Base-by-base conservation (phyloP, 2,797 vertebrate species). In the Orientallactaga sibirica region DNA sequence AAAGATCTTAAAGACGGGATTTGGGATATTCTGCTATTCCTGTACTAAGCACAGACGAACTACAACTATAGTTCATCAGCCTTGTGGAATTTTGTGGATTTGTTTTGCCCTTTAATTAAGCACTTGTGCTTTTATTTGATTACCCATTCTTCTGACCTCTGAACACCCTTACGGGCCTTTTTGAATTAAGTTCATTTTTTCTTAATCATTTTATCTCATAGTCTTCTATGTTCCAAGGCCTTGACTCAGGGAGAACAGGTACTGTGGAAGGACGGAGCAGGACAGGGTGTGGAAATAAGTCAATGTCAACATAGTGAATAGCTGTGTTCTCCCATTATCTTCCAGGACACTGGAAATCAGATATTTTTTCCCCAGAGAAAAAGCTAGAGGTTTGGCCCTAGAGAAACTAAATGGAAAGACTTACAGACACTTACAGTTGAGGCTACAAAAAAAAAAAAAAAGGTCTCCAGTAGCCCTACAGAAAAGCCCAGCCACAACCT, bases 101-200 rank as follows among this genome's bases (percentile, higher is more conserved):
- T 67, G 19, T 20, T 43, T 84, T 62, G 48, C 3, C 41, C 61
- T 88, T 91, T 86, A 91, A 81, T 91, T 86, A 91, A 81, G 85
- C 70, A 15, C 3, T 12, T 77, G 29, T 62, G 15, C 6, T 62
- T 18, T 29, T 86, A 81, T 62, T 37, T 78, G 62, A 58, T 41
- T n/a, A 37, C 25, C 6, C 3, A 4, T 25, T 76, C 55, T 96
- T 85, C 64, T 24, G 55, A 71, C 22, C 24, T 29, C 3, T 22
- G 7, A 43, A 58, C 8, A 24, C 4, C 18, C 52, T 73, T 82
- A 37, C 43, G 61, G 76, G 79, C 66, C 37, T 41, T 80, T 84
- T 27, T 24, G 52, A 82, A 37, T 16, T 25, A 92, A 12, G 15
- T 29, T 41, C 29, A 33, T 27, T 58, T 5, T 19, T 2, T 24